Evolutionary conservation across 2,113 vertebrate genomes (phyloP).

Genomic region (Zeus faber): DNA sequence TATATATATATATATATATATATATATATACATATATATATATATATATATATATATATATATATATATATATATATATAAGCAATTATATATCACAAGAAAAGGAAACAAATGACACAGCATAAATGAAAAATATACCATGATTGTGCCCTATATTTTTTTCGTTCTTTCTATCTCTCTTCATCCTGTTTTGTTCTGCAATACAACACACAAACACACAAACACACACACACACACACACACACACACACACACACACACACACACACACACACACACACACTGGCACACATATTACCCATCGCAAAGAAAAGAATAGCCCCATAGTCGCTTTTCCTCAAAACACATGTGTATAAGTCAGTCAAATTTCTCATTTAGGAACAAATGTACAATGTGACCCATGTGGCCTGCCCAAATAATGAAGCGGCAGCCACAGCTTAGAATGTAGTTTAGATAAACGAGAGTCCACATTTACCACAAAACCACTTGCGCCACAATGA

Average conservation of each 20-base stretch:
- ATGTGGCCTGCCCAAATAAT: slow-evolving; percentile 62
- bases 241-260: slow-evolving; percentile 10
- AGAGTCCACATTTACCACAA: slow-evolving; percentile 69
- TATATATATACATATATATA: no score
- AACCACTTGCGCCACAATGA: slow-evolving; percentile 72
- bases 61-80: no score
- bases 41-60: no score
- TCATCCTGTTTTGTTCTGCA: neutral
- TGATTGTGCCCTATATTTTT: no score
- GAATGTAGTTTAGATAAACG: slow-evolving; percentile 72
- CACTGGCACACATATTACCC: no score
- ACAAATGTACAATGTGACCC: slow-evolving; percentile 63
- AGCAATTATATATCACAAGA: no score
- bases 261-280: slow-evolving; percentile 11
- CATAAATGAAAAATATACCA: no score
- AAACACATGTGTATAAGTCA: slow-evolving; percentile 54
- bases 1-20: no score
- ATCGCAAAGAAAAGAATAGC: slow-evolving; percentile 28
- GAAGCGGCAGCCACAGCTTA: slow-evolving; percentile 67
- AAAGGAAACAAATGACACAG: no score
- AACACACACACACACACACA: no score
- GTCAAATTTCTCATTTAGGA: slow-evolving; percentile 59
- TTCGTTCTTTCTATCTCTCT: neutral
- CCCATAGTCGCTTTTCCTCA: slow-evolving; percentile 25
- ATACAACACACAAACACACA: no score